Evolutionary conservation across 2,888 invertebrate species (phyloP).

Genomic region (Ashinkailepas kermadecensis): DNA sequence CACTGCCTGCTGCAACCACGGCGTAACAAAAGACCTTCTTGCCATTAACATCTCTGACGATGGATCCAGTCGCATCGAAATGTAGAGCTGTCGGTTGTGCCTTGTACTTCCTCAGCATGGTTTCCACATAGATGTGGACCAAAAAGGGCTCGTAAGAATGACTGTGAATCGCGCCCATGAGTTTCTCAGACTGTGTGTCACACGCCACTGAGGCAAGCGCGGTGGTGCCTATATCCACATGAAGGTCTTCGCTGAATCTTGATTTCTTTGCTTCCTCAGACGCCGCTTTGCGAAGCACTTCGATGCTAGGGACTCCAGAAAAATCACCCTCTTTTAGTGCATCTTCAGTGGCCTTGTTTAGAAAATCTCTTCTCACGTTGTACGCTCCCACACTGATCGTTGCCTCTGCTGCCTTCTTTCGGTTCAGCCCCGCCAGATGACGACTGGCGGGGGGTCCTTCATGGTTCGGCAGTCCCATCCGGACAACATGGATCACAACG

Average conservation of each 20-base stretch:
- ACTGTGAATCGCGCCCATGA: neutral
- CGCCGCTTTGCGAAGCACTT: neutral
- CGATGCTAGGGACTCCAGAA: neutral
- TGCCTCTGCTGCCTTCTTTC: too few relatives aligned
- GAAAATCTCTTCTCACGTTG: too few relatives aligned
- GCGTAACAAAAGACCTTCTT: neutral
- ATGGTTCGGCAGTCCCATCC: too few relatives aligned
- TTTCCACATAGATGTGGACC: neutral
- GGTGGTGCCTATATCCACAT: neutral
- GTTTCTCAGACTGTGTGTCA: neutral
- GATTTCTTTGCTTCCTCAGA: neutral
- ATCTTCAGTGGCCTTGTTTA: too few relatives aligned
- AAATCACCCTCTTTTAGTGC: too few relatives aligned
- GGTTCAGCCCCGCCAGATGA: too few relatives aligned
- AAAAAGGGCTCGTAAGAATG: neutral
- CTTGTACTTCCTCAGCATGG: neutral
- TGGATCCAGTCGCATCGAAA: neutral
- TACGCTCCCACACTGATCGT: too few relatives aligned
- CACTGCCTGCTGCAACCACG: too few relatives aligned
- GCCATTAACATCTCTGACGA: neutral
- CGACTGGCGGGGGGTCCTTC: too few relatives aligned
- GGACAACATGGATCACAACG: too few relatives aligned
- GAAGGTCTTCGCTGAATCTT: neutral
- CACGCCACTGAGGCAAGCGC: neutral
- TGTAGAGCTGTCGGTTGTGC: neutral